phyloP scores from a whole-genome alignment of 1,140 invertebrate species.

The Conus ventricosus region DNA sequence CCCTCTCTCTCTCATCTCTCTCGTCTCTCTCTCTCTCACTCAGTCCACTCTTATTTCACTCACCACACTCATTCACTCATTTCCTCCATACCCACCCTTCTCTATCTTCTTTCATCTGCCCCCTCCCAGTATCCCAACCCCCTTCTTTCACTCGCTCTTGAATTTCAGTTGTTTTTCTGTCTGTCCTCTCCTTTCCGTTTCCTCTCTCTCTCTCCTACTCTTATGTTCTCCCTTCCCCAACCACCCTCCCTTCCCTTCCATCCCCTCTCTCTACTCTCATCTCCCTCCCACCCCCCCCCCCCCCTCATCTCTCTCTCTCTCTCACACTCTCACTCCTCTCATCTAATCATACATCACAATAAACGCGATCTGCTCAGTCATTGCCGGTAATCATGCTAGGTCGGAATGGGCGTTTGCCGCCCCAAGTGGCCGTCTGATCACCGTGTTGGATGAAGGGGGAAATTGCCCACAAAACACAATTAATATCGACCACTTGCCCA shows the following conservation, averaged over 20 bases:
- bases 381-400: too few relatives aligned
- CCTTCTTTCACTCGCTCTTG: neutral
- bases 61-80: neutral
- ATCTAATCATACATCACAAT: neutral
- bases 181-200: neutral
- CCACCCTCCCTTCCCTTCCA: neutral
- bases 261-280: too few relatives aligned
- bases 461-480: too few relatives aligned
- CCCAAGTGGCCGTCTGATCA: too few relatives aligned
- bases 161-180: neutral
- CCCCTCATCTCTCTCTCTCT: neutral
- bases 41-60: neutral
- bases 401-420: too few relatives aligned
- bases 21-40: neutral
- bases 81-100: neutral
- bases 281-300: neutral
- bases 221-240: neutral
- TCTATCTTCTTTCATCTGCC: neutral
- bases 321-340: neutral
- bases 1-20: neutral
- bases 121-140: neutral
- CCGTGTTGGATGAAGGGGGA: too few relatives aligned
- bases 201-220: conserved; percentile 1
- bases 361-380: too few relatives aligned
- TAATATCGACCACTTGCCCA: neutral